These are phyloP conservation scores for Tyto alba DNA, from an alignment of 2,113 vertebrate genomes.

Conservation along the genomic window DNA sequence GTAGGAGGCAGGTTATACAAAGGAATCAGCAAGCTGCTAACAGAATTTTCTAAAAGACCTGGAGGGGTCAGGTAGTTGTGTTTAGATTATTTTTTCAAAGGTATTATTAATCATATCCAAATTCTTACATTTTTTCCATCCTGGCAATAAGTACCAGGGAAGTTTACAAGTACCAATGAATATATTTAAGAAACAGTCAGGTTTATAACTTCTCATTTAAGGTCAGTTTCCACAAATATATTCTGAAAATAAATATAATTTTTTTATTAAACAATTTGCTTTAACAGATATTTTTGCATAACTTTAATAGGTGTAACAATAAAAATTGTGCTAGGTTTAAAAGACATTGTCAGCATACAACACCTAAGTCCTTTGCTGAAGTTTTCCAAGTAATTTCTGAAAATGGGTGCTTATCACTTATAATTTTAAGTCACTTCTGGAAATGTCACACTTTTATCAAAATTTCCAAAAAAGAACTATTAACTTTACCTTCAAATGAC, in stretches of 20 bases:
- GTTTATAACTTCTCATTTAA: not conserved
- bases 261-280: not conserved
- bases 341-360: not conserved
- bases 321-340: not conserved
- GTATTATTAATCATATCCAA: not conserved
- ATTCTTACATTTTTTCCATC: not conserved
- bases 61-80: not conserved
- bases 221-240: not conserved
- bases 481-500: not conserved
- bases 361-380: not conserved
- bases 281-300: not conserved
- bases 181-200: not conserved
- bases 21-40: not conserved
- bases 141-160: not conserved
- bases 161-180: not conserved
- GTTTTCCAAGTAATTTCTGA: not conserved
- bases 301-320: not conserved
- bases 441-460: not conserved
- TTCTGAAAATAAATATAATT: not conserved
- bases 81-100: not conserved
- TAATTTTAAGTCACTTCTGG: not conserved
- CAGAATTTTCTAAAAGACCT: not conserved
- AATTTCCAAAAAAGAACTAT: not conserved
- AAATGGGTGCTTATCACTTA: not conserved
- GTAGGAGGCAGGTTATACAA: not conserved